phyloP scores from a whole-genome alignment of 1,140 invertebrate species.

The Camponotus floridanus region DNA sequence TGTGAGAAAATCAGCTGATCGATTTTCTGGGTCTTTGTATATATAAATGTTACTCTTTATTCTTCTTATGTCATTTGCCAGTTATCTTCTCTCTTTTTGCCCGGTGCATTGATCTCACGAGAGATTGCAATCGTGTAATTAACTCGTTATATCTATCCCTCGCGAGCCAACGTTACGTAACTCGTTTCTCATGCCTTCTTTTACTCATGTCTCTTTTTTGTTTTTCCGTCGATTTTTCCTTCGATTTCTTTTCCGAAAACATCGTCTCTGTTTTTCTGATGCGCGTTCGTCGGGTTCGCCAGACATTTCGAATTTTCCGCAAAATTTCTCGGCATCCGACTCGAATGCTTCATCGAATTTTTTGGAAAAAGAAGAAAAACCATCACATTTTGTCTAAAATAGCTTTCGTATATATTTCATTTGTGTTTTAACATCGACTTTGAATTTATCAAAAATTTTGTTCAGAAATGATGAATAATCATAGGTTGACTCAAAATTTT shows the following conservation, averaged over 20 bases:
- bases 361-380: neutral
- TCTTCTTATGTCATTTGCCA: slow-evolving; percentile 28
- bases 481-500: neutral
- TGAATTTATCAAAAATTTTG: neutral
- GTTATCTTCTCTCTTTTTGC: slow-evolving; percentile 64
- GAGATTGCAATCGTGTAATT: slow-evolving; percentile 74
- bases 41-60: slow-evolving; percentile 26
- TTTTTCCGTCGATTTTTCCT: neutral
- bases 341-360: neutral
- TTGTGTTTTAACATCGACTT: neutral
- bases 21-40: slow-evolving; percentile 21
- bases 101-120: slow-evolving; percentile 72
- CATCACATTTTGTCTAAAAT: neutral
- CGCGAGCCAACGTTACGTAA: slow-evolving; percentile 74
- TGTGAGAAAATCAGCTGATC: neutral
- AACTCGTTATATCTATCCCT: slow-evolving; percentile 78
- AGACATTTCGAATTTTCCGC: slow-evolving; percentile 48
- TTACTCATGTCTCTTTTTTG: neutral
- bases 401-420: neutral
- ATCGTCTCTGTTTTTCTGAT: slow-evolving; percentile 54
- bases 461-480: neutral
- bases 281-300: slow-evolving; percentile 39
- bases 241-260: slow-evolving; percentile 25
- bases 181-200: slow-evolving; percentile 24
- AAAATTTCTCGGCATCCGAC: slow-evolving; percentile 30